phyloP scores from a whole-genome alignment of 2,888 invertebrate genomes.

The Gisinianus flammeolus region DNA sequence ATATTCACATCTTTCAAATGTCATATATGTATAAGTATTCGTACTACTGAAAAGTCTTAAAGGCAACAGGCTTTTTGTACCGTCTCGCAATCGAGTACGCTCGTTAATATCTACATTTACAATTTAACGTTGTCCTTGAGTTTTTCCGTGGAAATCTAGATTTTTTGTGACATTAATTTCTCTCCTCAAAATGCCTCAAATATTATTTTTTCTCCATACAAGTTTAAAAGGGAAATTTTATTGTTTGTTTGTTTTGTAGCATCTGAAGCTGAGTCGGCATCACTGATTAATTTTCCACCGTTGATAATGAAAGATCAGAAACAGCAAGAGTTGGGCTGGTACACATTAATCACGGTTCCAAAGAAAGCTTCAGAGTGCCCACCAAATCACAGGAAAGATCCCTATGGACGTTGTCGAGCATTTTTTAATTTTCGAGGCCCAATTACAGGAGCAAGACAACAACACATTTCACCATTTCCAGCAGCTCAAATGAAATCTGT shows the following conservation, averaged over 20 bases:
- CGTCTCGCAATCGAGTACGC: too few species aligned
- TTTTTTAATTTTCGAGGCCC: background rate
- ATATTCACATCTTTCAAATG: too few species aligned
- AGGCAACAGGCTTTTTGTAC: too few species aligned
- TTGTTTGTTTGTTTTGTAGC: background rate
- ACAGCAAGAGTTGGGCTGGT: background rate
- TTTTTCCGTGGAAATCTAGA: too few species aligned
- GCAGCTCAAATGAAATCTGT: background rate
- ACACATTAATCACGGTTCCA: constrained; percentile 28
- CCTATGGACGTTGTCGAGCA: constrained; percentile 9
- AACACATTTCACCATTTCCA: background rate
- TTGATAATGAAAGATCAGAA: background rate
- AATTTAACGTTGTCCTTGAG: too few species aligned
- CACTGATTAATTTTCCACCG: background rate
- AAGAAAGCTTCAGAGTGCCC: constrained; percentile 24
- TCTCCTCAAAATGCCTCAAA: too few species aligned
- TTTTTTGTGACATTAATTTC: too few species aligned
- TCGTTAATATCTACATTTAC: too few species aligned
- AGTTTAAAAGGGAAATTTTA: too few species aligned
- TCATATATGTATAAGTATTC: too few species aligned
- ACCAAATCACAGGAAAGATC: background rate
- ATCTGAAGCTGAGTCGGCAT: background rate
- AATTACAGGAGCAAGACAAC: background rate
- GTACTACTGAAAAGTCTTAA: too few species aligned
- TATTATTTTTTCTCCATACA: too few species aligned